Evolutionary conservation across 2,888 invertebrate species (phyloP).

Genomic region (Phaonia tiefii): DNA sequence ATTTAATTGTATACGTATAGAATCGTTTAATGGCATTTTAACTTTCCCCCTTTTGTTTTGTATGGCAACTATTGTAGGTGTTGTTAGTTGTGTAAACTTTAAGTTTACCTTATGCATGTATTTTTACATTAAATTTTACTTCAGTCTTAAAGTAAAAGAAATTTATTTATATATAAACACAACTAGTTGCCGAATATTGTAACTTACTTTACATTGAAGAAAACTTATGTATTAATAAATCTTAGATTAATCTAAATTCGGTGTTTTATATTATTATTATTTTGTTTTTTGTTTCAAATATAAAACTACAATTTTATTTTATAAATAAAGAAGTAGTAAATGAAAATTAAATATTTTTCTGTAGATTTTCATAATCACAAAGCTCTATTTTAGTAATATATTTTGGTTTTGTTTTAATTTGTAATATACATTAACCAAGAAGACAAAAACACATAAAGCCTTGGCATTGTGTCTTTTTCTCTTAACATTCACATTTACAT

Average conservation of each 20-base stretch:
- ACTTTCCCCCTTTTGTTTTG: slow-evolving; percentile 44
- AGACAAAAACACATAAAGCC: no score
- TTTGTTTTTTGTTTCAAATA: slow-evolving; percentile 14
- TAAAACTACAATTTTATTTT: slow-evolving; percentile 17
- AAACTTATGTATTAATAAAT: no score
- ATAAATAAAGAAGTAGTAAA: background rate
- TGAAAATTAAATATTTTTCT: background rate
- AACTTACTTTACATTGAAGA: no score
- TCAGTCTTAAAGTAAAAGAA: slow-evolving; percentile 60
- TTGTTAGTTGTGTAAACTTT: slow-evolving; percentile 3
- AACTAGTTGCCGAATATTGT: no score
- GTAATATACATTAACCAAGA: no score
- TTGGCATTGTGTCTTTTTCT: background rate
- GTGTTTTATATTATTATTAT: slow-evolving; percentile 51
- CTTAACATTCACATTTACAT: background rate
- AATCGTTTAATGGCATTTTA: slow-evolving; percentile 62
- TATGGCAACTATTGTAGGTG: slow-evolving; percentile 2
- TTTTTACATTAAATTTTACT: slow-evolving; percentile 41
- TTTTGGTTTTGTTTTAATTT: no score
- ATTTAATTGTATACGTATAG: slow-evolving; percentile 3
- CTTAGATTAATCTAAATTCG: slow-evolving; percentile 56
- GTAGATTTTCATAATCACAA: slow-evolving; percentile 7
- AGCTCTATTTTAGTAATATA: background rate
- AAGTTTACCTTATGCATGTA: slow-evolving; percentile 19
- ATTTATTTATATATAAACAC: no score